Conservation (phyloP, 1,140 invertebrate species). For the Brachionus rotundiformis region DNA sequence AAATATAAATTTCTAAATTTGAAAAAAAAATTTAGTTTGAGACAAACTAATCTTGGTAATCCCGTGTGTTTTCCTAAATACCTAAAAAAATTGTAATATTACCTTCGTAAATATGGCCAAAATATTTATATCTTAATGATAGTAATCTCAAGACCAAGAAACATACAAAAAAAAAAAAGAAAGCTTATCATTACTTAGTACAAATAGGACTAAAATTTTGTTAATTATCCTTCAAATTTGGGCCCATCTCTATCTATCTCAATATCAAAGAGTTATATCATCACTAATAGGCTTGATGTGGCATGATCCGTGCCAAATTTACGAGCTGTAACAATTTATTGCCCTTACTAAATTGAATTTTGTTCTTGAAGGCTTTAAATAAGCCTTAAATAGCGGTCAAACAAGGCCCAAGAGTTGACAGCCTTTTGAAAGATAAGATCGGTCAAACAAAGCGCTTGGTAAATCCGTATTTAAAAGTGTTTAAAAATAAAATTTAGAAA, state of each 20-base stretch:
- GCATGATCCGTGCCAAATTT: background rate
- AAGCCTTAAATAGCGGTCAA: background rate
- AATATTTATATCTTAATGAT: constrained; percentile 37
- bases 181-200: constrained; percentile 44
- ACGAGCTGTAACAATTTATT: background rate
- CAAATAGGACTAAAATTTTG: background rate
- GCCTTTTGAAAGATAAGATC: background rate
- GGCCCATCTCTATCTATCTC: background rate
- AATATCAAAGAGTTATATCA: constrained; percentile 43
- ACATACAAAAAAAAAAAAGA: background rate
- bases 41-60: background rate
- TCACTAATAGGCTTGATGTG: background rate
- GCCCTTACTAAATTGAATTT: background rate
- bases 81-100: constrained; percentile 31
- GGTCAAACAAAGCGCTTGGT: background rate
- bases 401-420: background rate
- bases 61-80: constrained; percentile 2
- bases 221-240: constrained; percentile 41
- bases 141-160: background rate
- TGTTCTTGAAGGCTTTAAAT: too few relatives aligned
- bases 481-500: background rate
- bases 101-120: constrained; percentile 15
- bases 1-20: background rate
- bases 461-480: constrained; percentile 20
- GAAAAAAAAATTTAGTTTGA: background rate